A percentile compares a stretch with the other conserved stretches of the same genome.
These are phyloP conservation scores for Morone saxatilis DNA, from an alignment of 2,113 vertebrate species.

Conservation along the genomic window DNA sequence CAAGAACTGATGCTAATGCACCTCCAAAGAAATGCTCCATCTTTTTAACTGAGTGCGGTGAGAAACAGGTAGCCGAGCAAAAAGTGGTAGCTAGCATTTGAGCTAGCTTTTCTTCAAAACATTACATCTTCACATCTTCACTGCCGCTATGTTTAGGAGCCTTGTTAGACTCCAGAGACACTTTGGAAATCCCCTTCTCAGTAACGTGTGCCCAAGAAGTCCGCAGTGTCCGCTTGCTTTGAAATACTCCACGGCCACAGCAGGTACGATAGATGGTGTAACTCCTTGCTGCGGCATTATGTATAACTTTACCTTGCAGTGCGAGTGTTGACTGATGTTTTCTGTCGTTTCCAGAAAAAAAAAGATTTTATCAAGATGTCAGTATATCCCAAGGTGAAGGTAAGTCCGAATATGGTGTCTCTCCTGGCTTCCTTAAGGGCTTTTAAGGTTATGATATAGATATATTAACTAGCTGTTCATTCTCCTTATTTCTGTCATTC, in stretches of 20 bases:
- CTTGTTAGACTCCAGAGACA: slow-evolving; percentile 58
- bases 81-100: not conserved
- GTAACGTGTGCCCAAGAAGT: slow-evolving; percentile 33
- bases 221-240: not conserved
- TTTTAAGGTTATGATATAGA: not conserved
- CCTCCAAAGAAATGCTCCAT: not conserved
- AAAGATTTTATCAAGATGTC: slow-evolving; percentile 94
- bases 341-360: slow-evolving; percentile 86
- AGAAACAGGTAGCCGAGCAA: not conserved
- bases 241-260: slow-evolving; percentile 66
- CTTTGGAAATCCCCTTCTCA: slow-evolving; percentile 30
- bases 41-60: not conserved
- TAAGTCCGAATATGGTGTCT: slow-evolving; percentile 56
- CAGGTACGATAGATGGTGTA: slow-evolving; percentile 64
- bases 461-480: not conserved
- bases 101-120: slow-evolving; percentile 28
- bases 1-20: not conserved
- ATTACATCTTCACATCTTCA: not conserved
- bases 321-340: not conserved
- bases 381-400: slow-evolving; percentile 95
- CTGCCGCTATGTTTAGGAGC: slow-evolving; percentile 68
- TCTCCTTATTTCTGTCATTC: not conserved
- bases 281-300: not conserved
- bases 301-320: not conserved
- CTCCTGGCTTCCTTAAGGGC: not conserved